These are phyloP conservation scores for Leptoclinus maculatus DNA, from an alignment of 2,797 vertebrate genomes.

Conservation along the genomic window DNA sequence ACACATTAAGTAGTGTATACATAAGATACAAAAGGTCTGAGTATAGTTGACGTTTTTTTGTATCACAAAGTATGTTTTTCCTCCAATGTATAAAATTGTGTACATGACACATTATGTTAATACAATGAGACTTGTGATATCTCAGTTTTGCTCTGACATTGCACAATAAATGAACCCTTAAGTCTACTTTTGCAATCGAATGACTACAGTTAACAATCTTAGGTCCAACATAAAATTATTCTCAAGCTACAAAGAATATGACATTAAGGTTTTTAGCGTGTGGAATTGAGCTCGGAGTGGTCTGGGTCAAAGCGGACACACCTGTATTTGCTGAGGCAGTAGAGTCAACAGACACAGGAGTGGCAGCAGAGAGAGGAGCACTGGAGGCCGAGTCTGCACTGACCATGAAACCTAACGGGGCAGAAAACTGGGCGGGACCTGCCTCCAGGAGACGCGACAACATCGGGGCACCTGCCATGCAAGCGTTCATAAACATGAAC, in stretches of 20 bases:
- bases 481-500: slow-evolving; percentile 61
- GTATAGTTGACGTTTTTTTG: background rate
- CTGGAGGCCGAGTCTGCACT: slow-evolving; percentile 78
- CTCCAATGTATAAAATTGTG: background rate
- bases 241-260: background rate
- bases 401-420: slow-evolving; percentile 92
- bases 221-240: background rate
- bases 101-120: background rate
- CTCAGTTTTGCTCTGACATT: background rate
- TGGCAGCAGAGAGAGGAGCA: slow-evolving; percentile 78
- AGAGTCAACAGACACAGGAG: slow-evolving; percentile 82
- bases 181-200: background rate
- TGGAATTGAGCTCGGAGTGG: too few species aligned
- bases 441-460: slow-evolving; percentile 98
- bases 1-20: background rate
- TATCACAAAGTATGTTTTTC: background rate
- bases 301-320: slow-evolving; percentile 49
- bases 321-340: slow-evolving; percentile 71
- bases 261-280: background rate
- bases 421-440: slow-evolving; percentile 92
- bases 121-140: background rate
- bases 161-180: background rate
- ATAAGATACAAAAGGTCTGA: background rate
- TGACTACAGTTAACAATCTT: background rate
- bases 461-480: slow-evolving; percentile 92